Base-by-base conservation (phyloP, 2,113 vertebrate genomes). In the Garra rufa region DNA sequence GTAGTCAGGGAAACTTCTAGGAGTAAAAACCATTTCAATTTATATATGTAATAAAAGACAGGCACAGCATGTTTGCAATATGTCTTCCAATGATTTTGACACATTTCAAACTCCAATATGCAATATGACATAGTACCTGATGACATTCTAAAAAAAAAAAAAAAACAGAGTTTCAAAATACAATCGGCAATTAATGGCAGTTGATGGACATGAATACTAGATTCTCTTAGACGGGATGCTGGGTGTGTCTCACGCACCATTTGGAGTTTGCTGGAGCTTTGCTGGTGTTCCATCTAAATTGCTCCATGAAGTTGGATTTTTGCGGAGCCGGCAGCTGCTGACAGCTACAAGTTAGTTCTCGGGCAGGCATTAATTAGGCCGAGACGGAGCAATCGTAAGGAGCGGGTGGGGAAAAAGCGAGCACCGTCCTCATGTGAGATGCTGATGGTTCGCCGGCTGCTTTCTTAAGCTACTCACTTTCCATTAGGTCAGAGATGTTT, bases 341-440 rank as follows among this genome's bases (percentile, higher is more conserved):
- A 93, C 93, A 91, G 91, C 91, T 92, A 93, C 92, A 92, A 92
- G 92, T 92, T 91, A 91, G 91, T 92, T 90, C 88, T 76, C 74
- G 82, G 90, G 91, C 92, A 93, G 92, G 89, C 88, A 84, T 91
- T 94, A 95, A 94, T 95, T 94, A 94, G 89, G 89, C 84, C 89
- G 83, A 84, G 50, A 55, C 17, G 19, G 21, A 21, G 34, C 34
- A 34, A 34, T 88, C 77, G 88, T 61, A 82, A 84, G 86, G 89
- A 86, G 21, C 50, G 3, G 28, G 17, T 46, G 48, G 52, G 70
- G 43, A 55, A 77, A 46, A 43, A 77, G 1, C 3, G 30, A 26
- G 50, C 24, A 48, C 86, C 88, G 82, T 82, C 89, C 90, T 88
- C 87, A 82, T 85, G 81, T 81, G 87, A 91, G 85, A 88, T 88